phyloP scores from a whole-genome alignment of 2,113 vertebrate genomes.

The Myrmophylax atrothorax region DNA sequence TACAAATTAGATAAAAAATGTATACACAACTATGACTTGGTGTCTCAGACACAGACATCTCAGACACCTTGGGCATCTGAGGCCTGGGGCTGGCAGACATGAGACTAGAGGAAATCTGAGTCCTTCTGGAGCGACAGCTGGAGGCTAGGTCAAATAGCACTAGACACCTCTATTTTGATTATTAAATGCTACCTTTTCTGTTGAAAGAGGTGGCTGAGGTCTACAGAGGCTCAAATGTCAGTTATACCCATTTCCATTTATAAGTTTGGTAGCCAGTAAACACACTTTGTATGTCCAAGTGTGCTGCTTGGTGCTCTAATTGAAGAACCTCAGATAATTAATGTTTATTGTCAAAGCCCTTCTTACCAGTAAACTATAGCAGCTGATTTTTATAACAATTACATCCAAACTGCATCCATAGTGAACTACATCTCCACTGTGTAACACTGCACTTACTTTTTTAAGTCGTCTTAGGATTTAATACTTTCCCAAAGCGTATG shows the following conservation, averaged over 20 bases:
- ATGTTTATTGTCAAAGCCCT: background rate
- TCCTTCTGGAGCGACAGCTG: background rate
- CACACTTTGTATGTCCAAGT: background rate
- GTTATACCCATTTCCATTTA: background rate
- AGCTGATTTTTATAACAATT: background rate
- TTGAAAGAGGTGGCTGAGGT: background rate
- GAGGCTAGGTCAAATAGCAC: background rate
- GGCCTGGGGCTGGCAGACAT: background rate
- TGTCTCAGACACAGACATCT: background rate
- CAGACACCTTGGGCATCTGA: background rate
- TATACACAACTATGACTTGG: background rate
- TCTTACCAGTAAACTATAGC: background rate
- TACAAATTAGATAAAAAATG: background rate
- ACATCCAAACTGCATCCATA: background rate
- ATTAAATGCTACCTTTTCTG: background rate
- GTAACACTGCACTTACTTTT: background rate
- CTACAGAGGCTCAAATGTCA: background rate
- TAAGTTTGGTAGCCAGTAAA: background rate
- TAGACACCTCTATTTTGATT: background rate
- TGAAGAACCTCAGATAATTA: background rate
- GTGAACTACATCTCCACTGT: background rate
- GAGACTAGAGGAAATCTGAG: background rate
- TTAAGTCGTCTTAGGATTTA: background rate
- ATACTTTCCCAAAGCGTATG: background rate
- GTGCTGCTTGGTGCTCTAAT: background rate